Base-by-base conservation (phyloP, 2,888 invertebrate genomes). In the Microdon myrmicae region DNA sequence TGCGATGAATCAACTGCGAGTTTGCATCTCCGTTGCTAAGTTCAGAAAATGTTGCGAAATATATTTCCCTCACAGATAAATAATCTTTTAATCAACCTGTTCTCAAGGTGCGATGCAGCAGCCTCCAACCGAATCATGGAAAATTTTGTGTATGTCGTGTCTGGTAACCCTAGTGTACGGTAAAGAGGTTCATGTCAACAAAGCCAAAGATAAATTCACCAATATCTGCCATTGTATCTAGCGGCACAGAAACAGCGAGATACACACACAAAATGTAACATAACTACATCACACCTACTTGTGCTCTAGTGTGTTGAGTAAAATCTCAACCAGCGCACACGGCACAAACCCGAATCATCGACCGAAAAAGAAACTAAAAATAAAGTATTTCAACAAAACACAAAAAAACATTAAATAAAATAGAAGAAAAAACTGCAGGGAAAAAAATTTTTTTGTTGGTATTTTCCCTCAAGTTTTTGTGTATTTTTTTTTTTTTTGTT, bases 291-390 rank as follows among this genome's bases (percentile, higher is more conserved):
- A 45, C 56, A 58, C 41, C 64, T 53, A 53, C 58, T 37, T 51
- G n/a, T n/a, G 41, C 47, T 64, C 28, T 28, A 32, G 39, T 53
- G 58, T n/a, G n/a, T 58, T 58, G 64, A 58, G 51, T 58, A 64
- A n/a, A n/a, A 53, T 47, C 53, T 64, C 56, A 58, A 58, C 45
- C 51, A 64, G 51, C 64, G 64, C 53, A 58, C 64, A 58, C 58
- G 64, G 64, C 64, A 64, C 58, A 64, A 58, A 64, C 56, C 64
- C 45, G 64, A 64, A 64, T 64, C 64, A 64, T 64, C 64, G 64
- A 64, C 64, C 64, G 64, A 64, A 64, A 64, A 64, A 64, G 58
- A 64, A 64, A 64, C 64, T 64, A 64, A 64, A 64, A 64, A 64
- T 64, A 64, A 64, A 64, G 53, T 64, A 64, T 64, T 64, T 64